Evolutionary conservation across 2,888 invertebrate genomes (phyloP), one percentile per base, ranked within the genome.

Genomic region (Copidosoma aretas): DNA sequence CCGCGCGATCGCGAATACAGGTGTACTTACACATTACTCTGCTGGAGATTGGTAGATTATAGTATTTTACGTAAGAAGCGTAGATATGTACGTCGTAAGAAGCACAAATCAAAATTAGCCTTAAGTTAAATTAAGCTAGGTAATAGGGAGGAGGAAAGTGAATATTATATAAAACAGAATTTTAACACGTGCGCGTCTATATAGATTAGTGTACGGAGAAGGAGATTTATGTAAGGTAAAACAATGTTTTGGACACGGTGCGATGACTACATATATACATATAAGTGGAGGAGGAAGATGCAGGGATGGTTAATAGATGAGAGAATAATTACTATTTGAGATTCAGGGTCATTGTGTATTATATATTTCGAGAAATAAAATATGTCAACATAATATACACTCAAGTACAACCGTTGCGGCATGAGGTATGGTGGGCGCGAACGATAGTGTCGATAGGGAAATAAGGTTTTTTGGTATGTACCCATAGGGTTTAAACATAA

Each of bases 51-150:
- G 41, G 41, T 41, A 10, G n/a, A n/a, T 41, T 41, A 41, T 10
- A 46, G 43, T 46, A 46, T 12, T 67, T 65, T 66, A 60, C 52
- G 63, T 67, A 64, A 67, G 67, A 62, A 64, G 41, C 64, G 67
- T 71, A 71, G 39, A 68, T 68, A 68, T 51, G 12, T 46, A 46
- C 32, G 8, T 32, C 3, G 32, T 71, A 71, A 71, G 71, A 56
- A 64, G 73, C 73, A 71, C 71, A 73, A 73, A 73, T 73, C 73
- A 73, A 73, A 73, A 73, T 61, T 73, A 71, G 65, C 19, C 10
- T 1, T 71, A 68, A 71, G 71, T 52, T 57, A 59, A 22, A 43
- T n/a, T 19, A 65, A 64, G 25, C 49, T 41, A 24, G 49, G 59
- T n/a, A 59, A 21, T 19, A 56, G 10, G 57, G 57, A 51, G 1